Evolutionary conservation across 1,140 invertebrate species (phyloP).

Genomic region (Drosophila willistoni): DNA sequence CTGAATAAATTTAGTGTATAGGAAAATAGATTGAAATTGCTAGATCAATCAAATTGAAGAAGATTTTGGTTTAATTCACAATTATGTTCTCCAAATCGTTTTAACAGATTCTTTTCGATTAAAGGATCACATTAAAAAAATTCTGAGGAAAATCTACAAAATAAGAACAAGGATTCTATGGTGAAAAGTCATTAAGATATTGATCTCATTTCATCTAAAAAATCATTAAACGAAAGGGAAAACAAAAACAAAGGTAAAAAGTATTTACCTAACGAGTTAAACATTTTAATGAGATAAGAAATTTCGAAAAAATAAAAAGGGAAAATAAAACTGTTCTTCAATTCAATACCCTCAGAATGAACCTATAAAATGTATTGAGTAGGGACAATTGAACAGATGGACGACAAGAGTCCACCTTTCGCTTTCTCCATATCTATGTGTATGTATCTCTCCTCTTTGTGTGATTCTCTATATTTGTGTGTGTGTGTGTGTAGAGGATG

Average conservation of each 20-base stretch:
- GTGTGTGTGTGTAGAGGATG: constrained; percentile 8
- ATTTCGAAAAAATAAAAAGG: constrained; percentile 18
- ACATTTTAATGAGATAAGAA: constrained; percentile 58
- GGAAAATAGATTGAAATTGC: too few species aligned
- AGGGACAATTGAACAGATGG: constrained; percentile 69
- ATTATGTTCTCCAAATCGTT: too few species aligned
- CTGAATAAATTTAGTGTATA: background rate
- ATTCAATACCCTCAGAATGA: constrained; percentile 40
- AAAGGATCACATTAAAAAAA: background rate
- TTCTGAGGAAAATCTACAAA: background rate
- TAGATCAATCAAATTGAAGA: background rate
- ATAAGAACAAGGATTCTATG: background rate
- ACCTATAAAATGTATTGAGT: constrained; percentile 63
- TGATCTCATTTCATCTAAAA: constrained; percentile 7
- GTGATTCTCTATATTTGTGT: constrained; percentile 22
- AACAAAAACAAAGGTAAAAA: background rate
- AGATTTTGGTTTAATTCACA: too few species aligned
- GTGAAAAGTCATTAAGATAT: constrained; percentile 10
- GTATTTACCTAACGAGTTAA: constrained; percentile 42
- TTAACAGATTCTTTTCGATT: background rate
- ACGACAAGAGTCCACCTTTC: constrained; percentile 38
- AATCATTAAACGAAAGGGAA: constrained; percentile 2
- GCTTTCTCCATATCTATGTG: constrained; percentile 18
- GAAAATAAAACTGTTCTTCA: constrained; percentile 30
- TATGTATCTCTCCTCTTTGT: constrained; percentile 31